Evolutionary conservation across 1,140 invertebrate species (phyloP).

Genomic region (Drosophila aff.): DNA sequence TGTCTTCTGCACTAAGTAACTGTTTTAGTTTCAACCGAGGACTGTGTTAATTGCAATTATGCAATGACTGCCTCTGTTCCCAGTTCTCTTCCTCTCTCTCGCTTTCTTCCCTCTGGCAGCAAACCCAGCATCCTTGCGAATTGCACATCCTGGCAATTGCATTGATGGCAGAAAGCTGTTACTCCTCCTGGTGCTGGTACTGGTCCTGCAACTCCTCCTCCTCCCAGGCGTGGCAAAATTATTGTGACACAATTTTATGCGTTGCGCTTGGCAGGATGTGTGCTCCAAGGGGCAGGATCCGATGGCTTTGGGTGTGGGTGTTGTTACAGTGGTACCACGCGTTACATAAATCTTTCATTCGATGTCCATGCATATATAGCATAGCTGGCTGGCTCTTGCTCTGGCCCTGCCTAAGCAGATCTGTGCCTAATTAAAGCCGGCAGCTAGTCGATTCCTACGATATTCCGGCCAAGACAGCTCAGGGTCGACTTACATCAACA

Average conservation of each 20-base stretch:
- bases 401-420: background rate
- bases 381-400: background rate
- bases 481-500: conserved; percentile 13
- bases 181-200: background rate
- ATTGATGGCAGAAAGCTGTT: conserved; percentile 54
- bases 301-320: background rate
- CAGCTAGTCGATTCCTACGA: conserved; percentile 7
- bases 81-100: background rate
- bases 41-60: conserved; percentile 80
- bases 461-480: conserved; percentile 8
- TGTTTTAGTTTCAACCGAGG: conserved; percentile 56
- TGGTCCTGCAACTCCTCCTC: background rate
- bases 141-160: conserved; percentile 72
- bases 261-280: conserved; percentile 59
- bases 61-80: conserved; percentile 55
- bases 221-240: conserved; percentile 69
- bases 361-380: conserved; percentile 26
- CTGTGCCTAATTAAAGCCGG: conserved; percentile 37
- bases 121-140: conserved; percentile 53
- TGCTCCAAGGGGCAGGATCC: conserved; percentile 2
- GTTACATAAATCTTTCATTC: conserved; percentile 46
- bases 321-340: conserved; percentile 25
- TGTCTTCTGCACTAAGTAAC: conserved; percentile 67
- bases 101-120: background rate
- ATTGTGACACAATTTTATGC: conserved; percentile 82